Evolutionary conservation across 53 echinoderm and acorn worm species (phyloP).

Genomic region (Temnopleurus reevesii): DNA sequence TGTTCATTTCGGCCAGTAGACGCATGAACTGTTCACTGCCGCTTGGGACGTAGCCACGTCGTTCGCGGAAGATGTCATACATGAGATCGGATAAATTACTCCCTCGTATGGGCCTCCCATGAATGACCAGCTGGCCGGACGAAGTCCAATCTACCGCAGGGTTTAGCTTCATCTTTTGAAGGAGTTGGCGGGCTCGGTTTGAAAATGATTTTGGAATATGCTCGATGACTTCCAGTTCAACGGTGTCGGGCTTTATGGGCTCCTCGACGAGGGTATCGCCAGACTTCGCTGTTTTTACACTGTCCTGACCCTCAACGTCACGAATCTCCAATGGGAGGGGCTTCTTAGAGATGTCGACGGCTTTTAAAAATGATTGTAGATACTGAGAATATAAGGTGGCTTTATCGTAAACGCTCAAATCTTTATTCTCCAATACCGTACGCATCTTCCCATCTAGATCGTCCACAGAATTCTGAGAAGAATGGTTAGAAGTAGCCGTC

Average conservation of each 20-base stretch:
- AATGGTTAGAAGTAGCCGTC: not conserved
- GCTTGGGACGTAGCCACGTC: not conserved
- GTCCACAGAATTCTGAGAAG: not conserved
- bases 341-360: not conserved
- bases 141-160: not conserved
- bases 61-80: slow-evolving; percentile 50
- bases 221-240: slow-evolving; percentile 30
- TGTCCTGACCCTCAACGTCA: not conserved
- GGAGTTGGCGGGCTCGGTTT: slow-evolving; percentile 23
- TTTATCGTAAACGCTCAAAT: slow-evolving; percentile 32
- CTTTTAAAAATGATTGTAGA: slow-evolving; percentile 5
- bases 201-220: slow-evolving; percentile 1
- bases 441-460: slow-evolving; percentile 37
- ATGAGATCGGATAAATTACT: slow-evolving; percentile 28
- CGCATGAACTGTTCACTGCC: slow-evolving; percentile 36
- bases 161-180: slow-evolving; percentile 16
- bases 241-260: not conserved
- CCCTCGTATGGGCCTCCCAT: slow-evolving; percentile 4
- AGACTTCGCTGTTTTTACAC: not conserved
- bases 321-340: not conserved
- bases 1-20: slow-evolving; percentile 19
- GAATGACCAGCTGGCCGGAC: slow-evolving; percentile 10
- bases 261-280: not conserved
- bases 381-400: slow-evolving; percentile 20
- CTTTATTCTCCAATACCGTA: not conserved